A percentile compares a stretch with the other conserved stretches of the same genome.
phyloP scores from a whole-genome alignment of 2,113 vertebrate species.

The Thunnus thynnus region DNA sequence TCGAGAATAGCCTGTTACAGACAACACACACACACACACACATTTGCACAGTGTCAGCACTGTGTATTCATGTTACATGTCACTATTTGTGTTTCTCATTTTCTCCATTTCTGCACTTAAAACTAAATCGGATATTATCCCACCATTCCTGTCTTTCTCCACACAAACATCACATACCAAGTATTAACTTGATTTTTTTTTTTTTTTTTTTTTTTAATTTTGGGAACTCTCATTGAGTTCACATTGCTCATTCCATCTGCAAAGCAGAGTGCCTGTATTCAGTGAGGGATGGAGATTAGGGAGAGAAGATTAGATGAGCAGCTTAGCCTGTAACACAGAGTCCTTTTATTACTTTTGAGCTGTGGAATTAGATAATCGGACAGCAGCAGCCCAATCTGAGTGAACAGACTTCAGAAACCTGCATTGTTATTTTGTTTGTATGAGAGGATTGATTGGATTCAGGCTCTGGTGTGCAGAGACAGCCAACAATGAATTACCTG shows the following conservation, averaged over 20 bases:
- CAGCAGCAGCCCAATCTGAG: constrained; percentile 21
- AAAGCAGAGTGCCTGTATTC: constrained; percentile 35
- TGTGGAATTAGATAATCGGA: constrained; percentile 66
- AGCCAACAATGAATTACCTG: not conserved
- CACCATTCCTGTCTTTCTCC: not conserved
- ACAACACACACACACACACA: not conserved
- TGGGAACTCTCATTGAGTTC: not conserved
- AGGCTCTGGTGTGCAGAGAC: not conserved
- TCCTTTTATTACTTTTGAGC: constrained; percentile 76
- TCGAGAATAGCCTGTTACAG: too few species aligned
- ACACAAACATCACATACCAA: not conserved
- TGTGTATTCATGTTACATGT: not conserved
- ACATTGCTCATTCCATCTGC: constrained; percentile 44
- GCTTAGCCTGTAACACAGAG: constrained; percentile 66
- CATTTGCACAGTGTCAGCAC: not conserved
- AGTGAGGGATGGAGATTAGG: constrained; percentile 69
- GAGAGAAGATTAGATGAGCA: constrained; percentile 74
- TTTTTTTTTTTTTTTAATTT: not conserved
- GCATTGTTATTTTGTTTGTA: not conserved
- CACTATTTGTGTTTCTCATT: not conserved
- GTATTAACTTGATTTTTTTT: not conserved
- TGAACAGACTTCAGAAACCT: constrained; percentile 14
- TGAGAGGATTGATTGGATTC: not conserved
- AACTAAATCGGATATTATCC: constrained; percentile 1
- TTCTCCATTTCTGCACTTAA: not conserved